Evolutionary conservation across 2,797 vertebrate species (phyloP), one percentile per base, ranked within the genome.

Genomic region (Cyclopterus lumpus): DNA sequence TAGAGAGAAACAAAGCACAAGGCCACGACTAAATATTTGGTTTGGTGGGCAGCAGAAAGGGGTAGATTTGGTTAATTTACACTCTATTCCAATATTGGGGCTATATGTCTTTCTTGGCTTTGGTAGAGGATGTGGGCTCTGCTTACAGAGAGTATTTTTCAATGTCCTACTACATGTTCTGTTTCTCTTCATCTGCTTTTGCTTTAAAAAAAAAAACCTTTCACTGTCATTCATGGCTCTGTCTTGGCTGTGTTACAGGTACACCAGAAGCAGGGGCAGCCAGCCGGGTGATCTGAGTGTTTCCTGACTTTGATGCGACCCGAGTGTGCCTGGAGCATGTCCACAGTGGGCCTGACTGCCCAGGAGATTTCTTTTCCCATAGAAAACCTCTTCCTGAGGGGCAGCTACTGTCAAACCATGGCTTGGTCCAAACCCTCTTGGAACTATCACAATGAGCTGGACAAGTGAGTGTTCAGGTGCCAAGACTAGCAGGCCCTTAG

Each of bases 301-400:
- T 94, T 94, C 90, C 93, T 88, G 82, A 87, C 86, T 82, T 92
- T 93, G 93, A 95, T 94, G 90, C 93, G 81, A 95, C 91, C 84
- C 88, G 82, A 93, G 91, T 85, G 85, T 87, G 89, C 81, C 94
- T 95, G 91, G 94, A 95, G 86, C 20, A 99, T 98, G 98, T 98
- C 97, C 91, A 95, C 95, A 86, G 97, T 97, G 79, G 96, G 97
- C 93, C 93, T 99, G 82, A 95, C 96, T 91, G 95, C 96, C 90
- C 97, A 97, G 93, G 97, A 98, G 93, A 95, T 96, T 87, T 93
- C 93, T 94, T 95, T 96, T 88, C 96, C 96, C 57, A 86, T 96
- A 63, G 96, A 97, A 93, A 93, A 93, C 0, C 94, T 95, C 81
- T 97, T 97, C 91, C 95, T 97, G 82, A 95, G 94, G 79, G 92